Percentiles rank a stretch among this genome's conserved stretches.
These are phyloP conservation scores for Rhipidura dahli DNA, from an alignment of 2,113 vertebrate species.

Conservation along the genomic window DNA sequence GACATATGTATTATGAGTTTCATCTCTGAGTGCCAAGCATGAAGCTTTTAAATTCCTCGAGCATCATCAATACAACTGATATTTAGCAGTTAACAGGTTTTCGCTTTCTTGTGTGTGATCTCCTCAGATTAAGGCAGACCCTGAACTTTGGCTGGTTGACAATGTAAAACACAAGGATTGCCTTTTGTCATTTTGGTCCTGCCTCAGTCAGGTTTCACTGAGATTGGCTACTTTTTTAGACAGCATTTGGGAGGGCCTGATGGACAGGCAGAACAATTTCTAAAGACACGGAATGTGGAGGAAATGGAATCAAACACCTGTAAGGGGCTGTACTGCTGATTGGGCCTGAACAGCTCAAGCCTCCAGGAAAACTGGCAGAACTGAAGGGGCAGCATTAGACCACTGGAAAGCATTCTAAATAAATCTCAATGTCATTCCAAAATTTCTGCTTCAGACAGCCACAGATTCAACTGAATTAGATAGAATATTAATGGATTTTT, in stretches of 20 bases:
- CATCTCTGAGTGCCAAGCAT: background rate
- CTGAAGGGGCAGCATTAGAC: background rate
- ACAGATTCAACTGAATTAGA: background rate
- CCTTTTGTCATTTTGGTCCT: background rate
- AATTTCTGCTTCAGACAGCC: background rate
- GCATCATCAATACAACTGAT: background rate
- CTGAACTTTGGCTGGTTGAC: background rate
- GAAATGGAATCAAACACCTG: background rate
- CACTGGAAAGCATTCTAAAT: background rate
- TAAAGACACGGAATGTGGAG: background rate
- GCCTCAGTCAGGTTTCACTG: background rate
- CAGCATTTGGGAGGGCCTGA: background rate
- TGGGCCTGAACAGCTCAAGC: background rate
- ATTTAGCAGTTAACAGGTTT: fast-evolving
- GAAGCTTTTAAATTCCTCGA: background rate
- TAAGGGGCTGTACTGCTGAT: background rate
- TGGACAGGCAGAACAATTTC: background rate
- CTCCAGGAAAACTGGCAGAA: too few species aligned
- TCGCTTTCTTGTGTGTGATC: background rate
- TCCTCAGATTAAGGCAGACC: background rate
- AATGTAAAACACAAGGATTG: background rate
- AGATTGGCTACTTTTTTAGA: background rate
- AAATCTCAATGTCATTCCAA: background rate
- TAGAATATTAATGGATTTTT: background rate
- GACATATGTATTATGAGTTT: background rate